These are phyloP conservation scores for Xylocopa sonorina DNA, from an alignment of 1,140 invertebrate species.

Conservation along the genomic window DNA sequence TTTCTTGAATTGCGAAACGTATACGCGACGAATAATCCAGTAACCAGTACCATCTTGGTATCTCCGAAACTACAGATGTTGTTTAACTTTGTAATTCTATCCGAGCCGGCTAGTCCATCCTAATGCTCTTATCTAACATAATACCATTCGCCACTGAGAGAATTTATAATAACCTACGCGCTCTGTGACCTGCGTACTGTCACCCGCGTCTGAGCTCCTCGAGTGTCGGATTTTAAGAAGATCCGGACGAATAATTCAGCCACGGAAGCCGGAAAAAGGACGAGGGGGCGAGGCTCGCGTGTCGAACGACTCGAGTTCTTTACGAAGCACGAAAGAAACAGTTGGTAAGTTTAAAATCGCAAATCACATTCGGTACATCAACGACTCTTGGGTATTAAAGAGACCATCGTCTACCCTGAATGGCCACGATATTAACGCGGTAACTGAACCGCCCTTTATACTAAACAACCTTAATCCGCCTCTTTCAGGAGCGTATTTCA, in stretches of 20 bases:
- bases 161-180: constrained; percentile 16
- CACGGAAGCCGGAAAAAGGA: neutral
- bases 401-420: neutral
- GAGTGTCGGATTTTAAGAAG: neutral
- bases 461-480: neutral
- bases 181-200: neutral
- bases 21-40: neutral
- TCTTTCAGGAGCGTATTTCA: neutral
- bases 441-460: neutral
- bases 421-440: neutral
- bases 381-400: neutral
- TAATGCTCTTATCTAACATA: constrained; percentile 34
- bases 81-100: constrained; percentile 27
- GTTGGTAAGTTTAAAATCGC: neutral
- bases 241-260: constrained; percentile 4
- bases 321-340: no score
- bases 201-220: neutral
- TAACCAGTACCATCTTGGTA: neutral
- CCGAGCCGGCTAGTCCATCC: constrained; percentile 12
- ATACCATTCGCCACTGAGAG: constrained; percentile 12
- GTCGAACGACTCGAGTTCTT: no score
- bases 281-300: neutral
- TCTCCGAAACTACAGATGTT: constrained; percentile 27
- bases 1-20: neutral
- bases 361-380: neutral